A percentile compares a stretch with the other conserved stretches of the same genome.
Conservation (phyloP, 2,888 invertebrate species). For the Subacronicta megacephala region DNA sequence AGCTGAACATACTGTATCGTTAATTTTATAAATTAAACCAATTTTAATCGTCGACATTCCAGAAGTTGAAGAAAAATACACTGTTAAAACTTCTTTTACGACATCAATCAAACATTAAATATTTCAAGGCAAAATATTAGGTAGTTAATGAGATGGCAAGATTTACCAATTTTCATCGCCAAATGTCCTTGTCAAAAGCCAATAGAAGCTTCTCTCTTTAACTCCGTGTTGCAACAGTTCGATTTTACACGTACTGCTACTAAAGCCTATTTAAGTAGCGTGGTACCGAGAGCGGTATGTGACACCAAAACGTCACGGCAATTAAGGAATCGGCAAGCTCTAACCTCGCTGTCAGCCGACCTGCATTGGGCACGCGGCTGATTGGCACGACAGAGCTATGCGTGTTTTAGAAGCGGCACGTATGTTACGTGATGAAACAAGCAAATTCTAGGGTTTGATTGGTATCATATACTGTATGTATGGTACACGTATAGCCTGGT, state of each 20-base stretch:
- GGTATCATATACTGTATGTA: no score
- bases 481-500: no score
- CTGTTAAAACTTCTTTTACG: constrained; percentile 32
- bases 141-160: constrained; percentile 46
- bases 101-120: constrained; percentile 29
- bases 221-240: constrained; percentile 61
- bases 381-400: constrained; percentile 73
- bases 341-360: constrained; percentile 85
- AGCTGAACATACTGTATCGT: constrained; percentile 12
- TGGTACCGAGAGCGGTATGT: constrained; percentile 75
- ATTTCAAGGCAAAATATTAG: constrained; percentile 31
- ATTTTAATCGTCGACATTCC: not conserved
- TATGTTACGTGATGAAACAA: not conserved
- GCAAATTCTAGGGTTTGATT: no score
- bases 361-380: constrained; percentile 83
- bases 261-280: constrained; percentile 76
- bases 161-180: constrained; percentile 38
- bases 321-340: constrained; percentile 89
- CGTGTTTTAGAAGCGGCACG: constrained; percentile 56
- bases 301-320: constrained; percentile 89
- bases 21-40: constrained; percentile 2
- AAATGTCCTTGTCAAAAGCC: constrained; percentile 50
- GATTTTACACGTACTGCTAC: constrained; percentile 60
- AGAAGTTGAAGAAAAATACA: not conserved
- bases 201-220: constrained; percentile 48